phyloP scores from a whole-genome alignment of 2,888 invertebrate genomes.

The Maniola hyperantus region DNA sequence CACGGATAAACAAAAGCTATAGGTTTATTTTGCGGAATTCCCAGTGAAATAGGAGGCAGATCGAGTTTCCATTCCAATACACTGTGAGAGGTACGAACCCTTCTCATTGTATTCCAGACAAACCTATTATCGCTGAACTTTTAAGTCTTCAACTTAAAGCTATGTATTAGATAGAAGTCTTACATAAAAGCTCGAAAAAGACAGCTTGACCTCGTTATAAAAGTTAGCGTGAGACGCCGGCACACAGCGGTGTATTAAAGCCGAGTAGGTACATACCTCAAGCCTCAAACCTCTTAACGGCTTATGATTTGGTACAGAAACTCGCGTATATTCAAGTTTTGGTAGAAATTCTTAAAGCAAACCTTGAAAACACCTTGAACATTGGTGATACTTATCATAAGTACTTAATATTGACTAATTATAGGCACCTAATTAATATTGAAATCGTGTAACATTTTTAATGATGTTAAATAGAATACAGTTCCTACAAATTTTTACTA shows the following conservation, averaged over 20 bases:
- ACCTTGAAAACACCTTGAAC: neutral
- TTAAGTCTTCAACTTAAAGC: constrained; percentile 25
- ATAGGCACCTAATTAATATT: no score
- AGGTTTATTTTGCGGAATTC: no score
- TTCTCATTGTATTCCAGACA: neutral
- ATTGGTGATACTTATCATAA: neutral
- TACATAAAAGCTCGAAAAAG: constrained; percentile 36
- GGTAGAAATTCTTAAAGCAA: neutral
- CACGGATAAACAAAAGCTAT: no score
- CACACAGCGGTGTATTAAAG: constrained; percentile 31
- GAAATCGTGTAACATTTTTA: no score
- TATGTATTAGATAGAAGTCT: constrained; percentile 31
- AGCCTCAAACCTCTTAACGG: constrained; percentile 22
- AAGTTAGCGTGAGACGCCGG: constrained; percentile 30
- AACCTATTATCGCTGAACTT: constrained; percentile 12
- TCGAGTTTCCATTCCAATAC: neutral
- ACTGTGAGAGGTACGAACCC: neutral
- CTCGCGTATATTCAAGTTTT: constrained; percentile 6
- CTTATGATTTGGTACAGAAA: constrained; percentile 15
- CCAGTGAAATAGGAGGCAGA: no score
- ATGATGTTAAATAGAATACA: no score
- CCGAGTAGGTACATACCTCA: constrained; percentile 28
- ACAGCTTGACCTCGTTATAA: constrained; percentile 37
- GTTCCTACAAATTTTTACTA: no score
- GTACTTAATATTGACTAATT: no score